Base-by-base conservation (phyloP, 2,888 invertebrate genomes). In the Onchidella celtica region DNA sequence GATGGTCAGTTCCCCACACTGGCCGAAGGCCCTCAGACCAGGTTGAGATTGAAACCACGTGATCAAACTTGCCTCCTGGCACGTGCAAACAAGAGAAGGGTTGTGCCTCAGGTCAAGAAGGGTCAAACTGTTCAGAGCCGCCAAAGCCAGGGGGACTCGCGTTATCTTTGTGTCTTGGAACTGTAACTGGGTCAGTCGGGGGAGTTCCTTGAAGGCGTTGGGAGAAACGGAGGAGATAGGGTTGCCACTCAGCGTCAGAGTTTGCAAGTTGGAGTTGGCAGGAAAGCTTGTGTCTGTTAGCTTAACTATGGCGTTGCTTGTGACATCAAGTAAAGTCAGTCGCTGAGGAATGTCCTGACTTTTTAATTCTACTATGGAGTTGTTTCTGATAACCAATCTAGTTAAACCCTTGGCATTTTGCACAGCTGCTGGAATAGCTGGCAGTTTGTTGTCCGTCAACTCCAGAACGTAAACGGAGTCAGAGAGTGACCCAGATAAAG, bases 31-130 rank as follows among this genome's bases (percentile, higher is more conserved):
- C n/a, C n/a, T n/a, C n/a, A n/a, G n/a, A n/a, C n/a, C n/a, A n/a
- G n/a, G n/a, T n/a, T n/a, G 59, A 0, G 73, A 59, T 36, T 27
- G n/a, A 29, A 74, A 74, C 73, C 73, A 74, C 3, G 61, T 24
- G 36, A 61, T 17, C 9, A 74, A n/a, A 1, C 36, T 24, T 11
- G 73, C 32, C 61, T 74, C 73, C 34, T 74, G 36, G 61, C 73
- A 74, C 14, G 73, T 74, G 61, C 73, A 74, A 36, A 74, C 27
- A 14, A 74, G 73, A 29, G 2, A 14, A 0, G 61, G 24, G 29
- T 61, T 61, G 1, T 21, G 1, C 1, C 14, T 27, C 24, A 74
- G 6, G 36, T 61, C 38, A 24, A 74, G 61, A 3, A 21, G 34
- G 36, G 24, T 38, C 4, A 74, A 61, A 36, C 34, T 59, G 1